A percentile compares a stretch with the other conserved stretches of the same genome.
Conservation (phyloP, 2,113 vertebrate species). For the Desmodus rotundus region DNA sequence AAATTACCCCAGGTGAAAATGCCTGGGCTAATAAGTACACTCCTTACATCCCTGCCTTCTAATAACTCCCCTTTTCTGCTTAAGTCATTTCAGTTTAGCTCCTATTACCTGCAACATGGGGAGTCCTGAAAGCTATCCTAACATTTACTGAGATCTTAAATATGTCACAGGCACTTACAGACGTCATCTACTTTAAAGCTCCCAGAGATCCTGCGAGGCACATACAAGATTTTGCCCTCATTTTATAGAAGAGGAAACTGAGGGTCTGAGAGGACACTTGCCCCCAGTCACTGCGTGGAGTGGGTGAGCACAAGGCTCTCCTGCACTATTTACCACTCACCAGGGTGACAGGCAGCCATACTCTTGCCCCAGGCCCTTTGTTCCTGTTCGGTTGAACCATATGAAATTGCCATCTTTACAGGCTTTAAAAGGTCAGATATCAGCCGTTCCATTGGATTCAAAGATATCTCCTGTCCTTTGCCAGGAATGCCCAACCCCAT, state of each 20-base stretch:
- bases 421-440: neutral
- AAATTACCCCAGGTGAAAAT: neutral
- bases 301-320: rapidly evolving
- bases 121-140: neutral
- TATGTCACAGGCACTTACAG: neutral
- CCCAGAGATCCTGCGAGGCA: neutral
- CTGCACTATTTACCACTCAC: neutral
- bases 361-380: neutral
- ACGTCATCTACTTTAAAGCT: neutral
- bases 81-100: neutral
- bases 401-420: neutral
- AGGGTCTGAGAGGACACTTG: neutral
- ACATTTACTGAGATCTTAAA: neutral
- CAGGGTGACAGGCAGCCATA: neutral
- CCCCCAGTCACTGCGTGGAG: too few relatives aligned
- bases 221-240: neutral
- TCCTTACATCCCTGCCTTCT: neutral
- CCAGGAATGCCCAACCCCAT: neutral
- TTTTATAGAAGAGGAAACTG: neutral
- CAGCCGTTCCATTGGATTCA: neutral
- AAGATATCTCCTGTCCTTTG: neutral
- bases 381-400: neutral
- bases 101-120: neutral
- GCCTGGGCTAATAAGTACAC: neutral
- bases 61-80: neutral